Base-by-base conservation (phyloP, 2,888 invertebrate species). In the Galeopsomyia nigrocyanea region DNA sequence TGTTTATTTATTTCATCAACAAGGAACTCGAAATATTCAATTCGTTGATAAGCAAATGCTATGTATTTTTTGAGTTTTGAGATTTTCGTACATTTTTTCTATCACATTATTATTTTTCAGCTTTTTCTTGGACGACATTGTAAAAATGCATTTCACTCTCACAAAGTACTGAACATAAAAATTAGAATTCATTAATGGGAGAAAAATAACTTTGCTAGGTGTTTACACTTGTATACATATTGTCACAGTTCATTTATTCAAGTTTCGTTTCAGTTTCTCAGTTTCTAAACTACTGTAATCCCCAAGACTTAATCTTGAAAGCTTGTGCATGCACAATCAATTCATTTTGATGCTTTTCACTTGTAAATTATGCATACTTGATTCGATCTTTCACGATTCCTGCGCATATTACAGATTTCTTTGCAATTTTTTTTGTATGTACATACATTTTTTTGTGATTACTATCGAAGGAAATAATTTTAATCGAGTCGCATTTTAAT, bases 211-310 rank as follows among this genome's bases (percentile, higher is more conserved):
- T 53, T 56, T 31, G 55, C 6, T 22, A 47, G n/a, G 19, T 61
- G 49, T 68, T 75, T 75, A 61, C 69, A 75, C 57, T 77, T 80
- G 80, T 80, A 81, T 81, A 79, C 74, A 77, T 80, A 80, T 81
- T 80, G 83, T 84, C 81, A 81, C 80, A 81, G 73, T 81, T 84
- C 75, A 77, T 78, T 80, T 79, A 69, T 77, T 77, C 75, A 68
- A 47, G 71, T 64, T 68, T 47, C 72, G 63, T 72, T 60, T 77
- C 64, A 58, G 63, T 3, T 39, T 39, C 78, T 79, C 79, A 80
- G 82, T 81, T 84, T 82, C 83, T 85, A 84, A 84, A 81, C 83
- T 83, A 84, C 81, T 78, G 74, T 68, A 77, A 74, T 73, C 65
- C 68, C 67, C 50, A 71, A 56, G 58, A 58, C 62, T 71, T 74